Percentiles rank a stretch among this genome's conserved stretches.
Evolutionary conservation across 2,888 invertebrate genomes (phyloP).

Genomic region (Orthosia cruda): DNA sequence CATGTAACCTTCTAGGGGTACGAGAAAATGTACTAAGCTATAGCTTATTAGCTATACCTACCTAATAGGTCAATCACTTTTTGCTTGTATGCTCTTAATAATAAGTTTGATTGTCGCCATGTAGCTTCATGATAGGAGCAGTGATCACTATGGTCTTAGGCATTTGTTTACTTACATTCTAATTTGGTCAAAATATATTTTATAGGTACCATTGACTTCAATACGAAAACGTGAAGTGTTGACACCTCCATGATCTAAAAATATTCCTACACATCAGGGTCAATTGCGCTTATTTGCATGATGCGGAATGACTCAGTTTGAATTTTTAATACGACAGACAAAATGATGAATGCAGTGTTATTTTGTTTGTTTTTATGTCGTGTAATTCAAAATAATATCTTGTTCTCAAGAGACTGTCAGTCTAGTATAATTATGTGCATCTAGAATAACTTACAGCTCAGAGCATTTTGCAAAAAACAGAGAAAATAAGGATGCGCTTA

Average conservation of each 20-base stretch:
- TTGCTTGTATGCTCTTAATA: too few relatives aligned
- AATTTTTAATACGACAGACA: constrained; percentile 5
- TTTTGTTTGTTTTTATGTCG: neutral
- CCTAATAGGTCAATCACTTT: too few relatives aligned
- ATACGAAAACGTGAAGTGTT: neutral
- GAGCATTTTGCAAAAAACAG: too few relatives aligned
- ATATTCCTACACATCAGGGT: constrained; percentile 42
- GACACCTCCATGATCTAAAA: constrained; percentile 36
- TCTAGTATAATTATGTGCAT: too few relatives aligned
- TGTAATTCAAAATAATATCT: neutral
- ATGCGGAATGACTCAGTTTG: constrained; percentile 15
- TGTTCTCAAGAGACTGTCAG: too few relatives aligned
- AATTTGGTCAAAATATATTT: neutral
- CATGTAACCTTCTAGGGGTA: too few relatives aligned
- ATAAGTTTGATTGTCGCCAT: too few relatives aligned
- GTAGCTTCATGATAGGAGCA: neutral
- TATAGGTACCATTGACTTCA: constrained; percentile 23
- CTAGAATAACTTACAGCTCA: too few relatives aligned
- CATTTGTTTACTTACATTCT: neutral
- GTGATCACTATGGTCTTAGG: neutral
- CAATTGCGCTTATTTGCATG: constrained; percentile 13
- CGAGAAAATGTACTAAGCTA: too few relatives aligned
- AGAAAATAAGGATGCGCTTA: too few relatives aligned
- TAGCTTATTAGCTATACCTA: too few relatives aligned
- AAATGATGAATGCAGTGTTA: neutral